Conservation (phyloP, 2,888 invertebrate species). For the Julus scanicus region DNA sequence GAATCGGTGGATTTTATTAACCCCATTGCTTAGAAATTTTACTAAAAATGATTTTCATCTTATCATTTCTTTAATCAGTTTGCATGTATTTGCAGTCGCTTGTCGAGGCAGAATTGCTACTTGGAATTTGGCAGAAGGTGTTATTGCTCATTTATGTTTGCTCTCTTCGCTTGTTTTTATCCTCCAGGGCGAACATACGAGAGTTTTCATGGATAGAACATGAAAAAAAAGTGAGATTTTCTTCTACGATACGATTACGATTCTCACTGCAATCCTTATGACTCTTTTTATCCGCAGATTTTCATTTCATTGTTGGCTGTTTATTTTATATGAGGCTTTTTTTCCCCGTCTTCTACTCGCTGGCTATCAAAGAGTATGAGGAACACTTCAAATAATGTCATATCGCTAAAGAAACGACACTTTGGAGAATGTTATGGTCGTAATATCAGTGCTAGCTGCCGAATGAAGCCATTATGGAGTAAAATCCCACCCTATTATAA, state of each 20-base stretch:
- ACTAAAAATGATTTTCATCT: neutral
- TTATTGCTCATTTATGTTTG: slow-evolving; percentile 23
- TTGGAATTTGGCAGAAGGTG: neutral
- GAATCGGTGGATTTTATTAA: neutral
- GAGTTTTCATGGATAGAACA: neutral
- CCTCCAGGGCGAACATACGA: neutral
- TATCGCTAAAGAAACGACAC: slow-evolving; percentile 39
- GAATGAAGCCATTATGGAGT: slow-evolving; percentile 20
- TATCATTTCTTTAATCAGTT: neutral
- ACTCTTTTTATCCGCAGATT: slow-evolving; percentile 12
- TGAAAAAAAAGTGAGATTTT: slow-evolving; percentile 2
- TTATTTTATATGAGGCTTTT: neutral
- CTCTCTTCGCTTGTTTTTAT: neutral
- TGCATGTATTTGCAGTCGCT: neutral
- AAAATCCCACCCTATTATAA: neutral
- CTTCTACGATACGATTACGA: neutral
- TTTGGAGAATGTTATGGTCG: slow-evolving; percentile 28
- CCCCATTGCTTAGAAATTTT: neutral
- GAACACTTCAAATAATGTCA: slow-evolving; percentile 27
- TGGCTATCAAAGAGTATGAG: slow-evolving; percentile 21
- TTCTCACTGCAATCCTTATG: slow-evolving; percentile 30
- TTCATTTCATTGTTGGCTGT: slow-evolving; percentile 30
- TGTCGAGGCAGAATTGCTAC: neutral
- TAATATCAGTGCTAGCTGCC: slow-evolving; percentile 26
- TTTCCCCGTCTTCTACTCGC: neutral